Evolutionary conservation across 2,113 vertebrate genomes (phyloP), one percentile per base, ranked within the genome.

Genomic region (Nothoprocta pentlandii): DNA sequence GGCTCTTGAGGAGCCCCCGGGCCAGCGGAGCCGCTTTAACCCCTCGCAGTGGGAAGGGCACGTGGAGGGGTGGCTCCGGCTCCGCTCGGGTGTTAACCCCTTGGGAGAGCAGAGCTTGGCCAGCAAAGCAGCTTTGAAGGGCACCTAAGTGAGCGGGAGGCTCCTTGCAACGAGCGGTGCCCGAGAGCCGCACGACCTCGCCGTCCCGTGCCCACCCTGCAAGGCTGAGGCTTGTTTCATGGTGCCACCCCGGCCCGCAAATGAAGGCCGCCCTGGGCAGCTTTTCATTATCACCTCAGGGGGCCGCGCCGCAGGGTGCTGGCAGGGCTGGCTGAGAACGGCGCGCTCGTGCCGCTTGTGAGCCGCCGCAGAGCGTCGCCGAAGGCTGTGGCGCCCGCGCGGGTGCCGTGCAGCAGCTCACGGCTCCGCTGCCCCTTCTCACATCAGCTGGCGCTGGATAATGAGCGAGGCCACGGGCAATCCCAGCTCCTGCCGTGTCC

Each of bases 361-460:
- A 41, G 23, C 26, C 13, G 2, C 66, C 56, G 16, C 32, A 46
- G 16, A 46, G 46, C 16, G 16, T 46, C 16, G 16, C 46, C 16
- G 46, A 46, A 16, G 46, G 46, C 46, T 46, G 46, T 17, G 2
- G 76, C 62, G 20, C 32, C 15, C 6, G 9, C 2, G 4, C 1
- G 5, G 3, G 23, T 4, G n/a, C 66, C 42, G 44, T 88, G 56
- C 0, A 4, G 83, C 90, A 86, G 84, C 87, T 95, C 93, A 92
- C 9, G 5, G 73, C 58, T 75, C 85, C 88, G 78, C 80, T 70
- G 51, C n/a, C 88, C 49, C 88, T 95, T 76, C 22, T 39, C 88
- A 44, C 91, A 68, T 91, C 93, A 93, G 88, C 93, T 94, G 93
- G 67, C 82, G 73, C 47, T 80, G 89, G 75, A 89, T 93, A 93